Evolutionary conservation across 2,113 vertebrate species (phyloP), one percentile per base, ranked within the genome.

Genomic region (Plecotus auritus): DNA sequence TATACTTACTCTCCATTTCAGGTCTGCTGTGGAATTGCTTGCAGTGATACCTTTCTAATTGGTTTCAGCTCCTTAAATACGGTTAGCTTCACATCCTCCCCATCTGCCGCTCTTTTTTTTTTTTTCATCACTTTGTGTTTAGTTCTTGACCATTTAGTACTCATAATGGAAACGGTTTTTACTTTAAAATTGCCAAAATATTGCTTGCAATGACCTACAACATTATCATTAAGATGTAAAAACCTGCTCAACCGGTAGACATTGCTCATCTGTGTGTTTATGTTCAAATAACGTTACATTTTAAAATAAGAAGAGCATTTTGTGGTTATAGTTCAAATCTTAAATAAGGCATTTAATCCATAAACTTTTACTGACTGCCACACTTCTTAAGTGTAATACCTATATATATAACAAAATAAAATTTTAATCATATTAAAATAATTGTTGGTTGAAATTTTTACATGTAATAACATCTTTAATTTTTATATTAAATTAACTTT

Each of bases 11-110:
- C 37, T 96, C 81, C 8, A 47, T 95, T 89, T 95, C 94, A 89
- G 26, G 32, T 37, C 7, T 84, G 28, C 59, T 86, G 70, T 88
- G 91, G 70, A 74, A 77, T 2, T 88, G 13, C 37, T 94, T 92
- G 93, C 94, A 89, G 23, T 74, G 59, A n/a, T 94, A n/a, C 37
- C 89, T 96, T 95, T 73, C 85, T 87, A 96, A 97, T 95, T 97
- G 37, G 14, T 90, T 83, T 96, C 45, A 37, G 61, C 72, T 98
- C 28, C 59, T 97, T 96, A 94, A 97, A 90, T 94, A 93, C 72
- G 54, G 85, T 76, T 95, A 74, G 32, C 9, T 97, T 97, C 88
- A 86, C 22, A 93, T 85, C 37, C 74, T 97, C 4, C 23, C 51
- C 49, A 96, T 97, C 80, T 92, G 61, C 32, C 94, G 13, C 66